Percentiles rank a stretch among this genome's conserved stretches.
These are phyloP conservation scores for Abramis brama DNA, from an alignment of 2,113 vertebrate species.

Conservation along the genomic window DNA sequence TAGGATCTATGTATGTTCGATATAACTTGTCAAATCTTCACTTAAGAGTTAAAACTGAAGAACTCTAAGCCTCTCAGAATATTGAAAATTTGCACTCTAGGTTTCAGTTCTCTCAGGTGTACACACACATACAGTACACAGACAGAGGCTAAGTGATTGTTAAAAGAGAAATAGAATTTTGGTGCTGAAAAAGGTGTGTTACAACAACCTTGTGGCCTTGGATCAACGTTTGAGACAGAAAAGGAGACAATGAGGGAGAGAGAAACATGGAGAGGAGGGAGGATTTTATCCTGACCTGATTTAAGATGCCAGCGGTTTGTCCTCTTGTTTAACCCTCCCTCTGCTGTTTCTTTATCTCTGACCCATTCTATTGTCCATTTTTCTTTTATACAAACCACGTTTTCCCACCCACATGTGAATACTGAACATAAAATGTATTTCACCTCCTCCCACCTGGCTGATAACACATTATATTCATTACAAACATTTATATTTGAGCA, in stretches of 20 bases:
- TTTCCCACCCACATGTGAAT: background rate
- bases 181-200: conserved; percentile 38
- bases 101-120: background rate
- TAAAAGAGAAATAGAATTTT: conserved; percentile 42
- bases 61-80: background rate
- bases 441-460: background rate
- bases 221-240: conserved; percentile 37
- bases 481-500: background rate
- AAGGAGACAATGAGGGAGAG: conserved; percentile 24
- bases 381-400: background rate
- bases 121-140: background rate
- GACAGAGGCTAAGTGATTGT: background rate
- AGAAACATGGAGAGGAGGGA: background rate
- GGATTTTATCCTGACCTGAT: conserved; percentile 39
- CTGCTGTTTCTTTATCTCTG: conserved; percentile 12
- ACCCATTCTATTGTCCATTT: conserved; percentile 5
- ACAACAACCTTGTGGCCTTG: conserved; percentile 29
- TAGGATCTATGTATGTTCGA: background rate
- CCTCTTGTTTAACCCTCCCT: conserved; percentile 1
- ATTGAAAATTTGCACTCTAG: background rate
- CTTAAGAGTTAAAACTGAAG: background rate
- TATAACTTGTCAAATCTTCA: conserved; percentile 7
- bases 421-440: background rate
- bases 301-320: conserved; percentile 25
- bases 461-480: background rate